These are phyloP conservation scores for Sakesphorus luctuosus DNA, from an alignment of 2,113 vertebrate genomes.

Conservation along the genomic window DNA sequence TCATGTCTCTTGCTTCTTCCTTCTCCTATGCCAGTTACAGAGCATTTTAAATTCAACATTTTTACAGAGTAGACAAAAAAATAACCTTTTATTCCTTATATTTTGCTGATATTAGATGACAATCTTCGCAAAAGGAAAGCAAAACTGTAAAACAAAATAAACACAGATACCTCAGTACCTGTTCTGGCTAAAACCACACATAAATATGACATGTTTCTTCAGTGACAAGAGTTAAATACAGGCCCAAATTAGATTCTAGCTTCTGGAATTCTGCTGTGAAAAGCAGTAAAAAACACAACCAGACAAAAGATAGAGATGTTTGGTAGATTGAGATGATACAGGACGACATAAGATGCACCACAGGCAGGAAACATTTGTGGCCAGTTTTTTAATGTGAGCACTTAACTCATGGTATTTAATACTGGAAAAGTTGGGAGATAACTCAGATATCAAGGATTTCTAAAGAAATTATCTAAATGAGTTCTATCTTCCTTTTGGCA, in stretches of 20 bases:
- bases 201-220: not conserved
- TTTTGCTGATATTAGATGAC: not conserved
- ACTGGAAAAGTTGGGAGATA: not conserved
- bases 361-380: not conserved
- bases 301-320: accelerated
- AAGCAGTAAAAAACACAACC: not conserved
- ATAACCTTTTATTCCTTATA: accelerated
- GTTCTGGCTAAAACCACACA: not conserved
- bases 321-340: not conserved
- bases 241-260: not conserved
- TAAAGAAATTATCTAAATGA: not conserved
- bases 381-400: not conserved
- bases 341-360: not conserved
- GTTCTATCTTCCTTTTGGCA: not conserved
- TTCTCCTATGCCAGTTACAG: not conserved
- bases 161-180: not conserved
- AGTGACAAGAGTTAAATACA: not conserved
- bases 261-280: not conserved
- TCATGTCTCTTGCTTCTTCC: not conserved
- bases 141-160: not conserved
- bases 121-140: not conserved
- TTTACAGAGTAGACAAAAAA: not conserved
- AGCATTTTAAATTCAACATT: not conserved
- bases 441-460: not conserved
- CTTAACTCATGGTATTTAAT: not conserved